phyloP scores from a whole-genome alignment of 2,888 invertebrate genomes.

The Microchrysa polita region DNA sequence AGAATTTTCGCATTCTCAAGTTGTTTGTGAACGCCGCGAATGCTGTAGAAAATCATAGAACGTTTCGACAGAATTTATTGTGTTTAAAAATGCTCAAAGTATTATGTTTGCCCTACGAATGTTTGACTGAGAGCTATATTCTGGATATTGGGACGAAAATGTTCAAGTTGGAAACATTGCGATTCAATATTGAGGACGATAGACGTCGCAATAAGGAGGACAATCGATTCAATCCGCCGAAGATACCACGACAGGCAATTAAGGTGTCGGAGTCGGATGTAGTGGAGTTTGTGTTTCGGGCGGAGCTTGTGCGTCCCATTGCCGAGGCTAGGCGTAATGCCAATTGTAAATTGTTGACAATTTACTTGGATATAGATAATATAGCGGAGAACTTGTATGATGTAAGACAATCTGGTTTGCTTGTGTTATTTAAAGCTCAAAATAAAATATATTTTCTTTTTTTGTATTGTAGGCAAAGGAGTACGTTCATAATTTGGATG shows the following conservation, averaged over 20 bases:
- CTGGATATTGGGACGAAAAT: background rate
- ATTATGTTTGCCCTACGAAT: conserved; percentile 23
- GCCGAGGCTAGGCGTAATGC: conserved; percentile 14
- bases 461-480: conserved; percentile 3
- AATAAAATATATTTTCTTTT: background rate
- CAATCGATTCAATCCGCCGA: background rate
- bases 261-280: background rate
- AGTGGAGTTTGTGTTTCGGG: background rate
- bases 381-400: conserved; percentile 12
- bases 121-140: conserved; percentile 15
- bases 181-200: conserved; percentile 18
- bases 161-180: conserved; percentile 22
- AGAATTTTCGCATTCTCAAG: conserved; percentile 15
- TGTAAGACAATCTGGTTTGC: no score
- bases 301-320: conserved; percentile 12
- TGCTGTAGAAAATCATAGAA: conserved; percentile 14
- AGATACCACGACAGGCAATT: background rate
- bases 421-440: no score
- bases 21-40: conserved; percentile 18
- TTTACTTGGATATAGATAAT: conserved; percentile 16
- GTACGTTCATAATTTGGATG: conserved; percentile 18
- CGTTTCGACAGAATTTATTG: background rate
- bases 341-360: conserved; percentile 2
- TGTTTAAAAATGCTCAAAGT: background rate
- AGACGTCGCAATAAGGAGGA: background rate